Evolutionary conservation across 2,888 invertebrate species (phyloP).

Genomic region (Harmothoe impar): DNA sequence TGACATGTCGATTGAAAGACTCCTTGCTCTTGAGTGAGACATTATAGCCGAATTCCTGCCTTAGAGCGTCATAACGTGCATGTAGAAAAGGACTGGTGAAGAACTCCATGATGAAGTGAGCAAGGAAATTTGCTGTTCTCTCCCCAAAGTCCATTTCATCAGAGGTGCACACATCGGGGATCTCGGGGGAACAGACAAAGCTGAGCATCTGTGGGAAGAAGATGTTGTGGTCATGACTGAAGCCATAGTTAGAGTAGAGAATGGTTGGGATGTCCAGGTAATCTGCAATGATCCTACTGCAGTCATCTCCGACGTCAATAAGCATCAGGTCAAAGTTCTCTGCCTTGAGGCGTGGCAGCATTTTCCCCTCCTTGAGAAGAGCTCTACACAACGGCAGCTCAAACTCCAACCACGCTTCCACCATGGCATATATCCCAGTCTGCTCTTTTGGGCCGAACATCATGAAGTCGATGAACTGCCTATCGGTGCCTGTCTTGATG

Average conservation of each 20-base stretch:
- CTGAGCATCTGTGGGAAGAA: conserved; percentile 26
- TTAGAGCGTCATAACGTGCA: not conserved
- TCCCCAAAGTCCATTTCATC: conserved; percentile 61
- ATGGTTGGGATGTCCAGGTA: conserved; percentile 49
- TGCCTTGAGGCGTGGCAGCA: not conserved
- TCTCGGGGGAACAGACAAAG: conserved; percentile 43
- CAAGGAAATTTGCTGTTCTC: conserved; percentile 26
- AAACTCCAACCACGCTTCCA: conserved; percentile 41
- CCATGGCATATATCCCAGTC: conserved; percentile 29
- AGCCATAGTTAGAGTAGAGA: conserved; percentile 56
- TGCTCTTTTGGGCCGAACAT: conserved; percentile 30
- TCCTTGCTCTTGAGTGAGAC: not conserved
- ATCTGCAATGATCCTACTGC: conserved; percentile 43
- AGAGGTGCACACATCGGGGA: conserved; percentile 31
- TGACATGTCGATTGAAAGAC: conserved; percentile 30
- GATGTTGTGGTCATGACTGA: conserved; percentile 33
- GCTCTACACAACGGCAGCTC: conserved; percentile 37
- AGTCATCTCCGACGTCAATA: conserved; percentile 47
- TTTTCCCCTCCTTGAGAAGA: not conserved
- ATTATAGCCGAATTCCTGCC: conserved; percentile 4
- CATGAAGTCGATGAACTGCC: conserved; percentile 43
- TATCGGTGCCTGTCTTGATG: not conserved
- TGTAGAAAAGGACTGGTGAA: not conserved
- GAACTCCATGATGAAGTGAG: not conserved
- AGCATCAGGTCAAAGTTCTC: conserved; percentile 29